Evolutionary conservation across 2,797 vertebrate species (phyloP).

Genomic region (Alosa sapidissima): DNA sequence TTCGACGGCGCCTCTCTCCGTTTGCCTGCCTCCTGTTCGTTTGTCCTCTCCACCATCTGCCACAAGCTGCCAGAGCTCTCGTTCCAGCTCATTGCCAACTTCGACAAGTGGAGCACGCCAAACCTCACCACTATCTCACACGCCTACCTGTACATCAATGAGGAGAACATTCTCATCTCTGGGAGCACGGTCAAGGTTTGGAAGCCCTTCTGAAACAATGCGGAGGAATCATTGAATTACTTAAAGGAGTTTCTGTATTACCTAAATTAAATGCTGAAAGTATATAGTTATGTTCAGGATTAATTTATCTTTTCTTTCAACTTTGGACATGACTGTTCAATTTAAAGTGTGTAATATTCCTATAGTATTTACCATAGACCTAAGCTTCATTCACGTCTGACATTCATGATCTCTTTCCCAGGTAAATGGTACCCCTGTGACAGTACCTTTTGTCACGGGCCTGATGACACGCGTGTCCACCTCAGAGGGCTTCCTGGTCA

Average conservation of each 20-base stretch:
- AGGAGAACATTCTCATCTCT: constrained; percentile 98
- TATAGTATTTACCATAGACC: background rate
- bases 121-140: constrained; percentile 97
- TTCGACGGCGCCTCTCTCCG: constrained; percentile 94
- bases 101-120: constrained; percentile 95
- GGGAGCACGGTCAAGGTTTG: constrained; percentile 91
- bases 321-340: background rate
- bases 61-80: constrained; percentile 96
- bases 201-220: background rate
- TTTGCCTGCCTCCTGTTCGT: constrained; percentile 95
- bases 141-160: constrained; percentile 95
- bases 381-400: background rate
- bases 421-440: constrained; percentile 94
- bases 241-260: background rate
- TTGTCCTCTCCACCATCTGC: constrained; percentile 98
- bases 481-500: constrained; percentile 93
- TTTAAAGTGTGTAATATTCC: background rate
- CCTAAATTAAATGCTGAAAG: background rate
- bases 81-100: constrained; percentile 98
- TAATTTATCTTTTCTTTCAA: background rate
- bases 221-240: background rate
- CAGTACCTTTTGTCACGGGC: constrained; percentile 90
- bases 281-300: background rate
- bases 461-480: constrained; percentile 92
- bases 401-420: constrained; percentile 52